A percentile compares a stretch with the other conserved stretches of the same genome.
Evolutionary conservation across 37 sponge, comb jelly and placozoan genomes (phyloP).

Genomic region (Tethya wilhelma): DNA sequence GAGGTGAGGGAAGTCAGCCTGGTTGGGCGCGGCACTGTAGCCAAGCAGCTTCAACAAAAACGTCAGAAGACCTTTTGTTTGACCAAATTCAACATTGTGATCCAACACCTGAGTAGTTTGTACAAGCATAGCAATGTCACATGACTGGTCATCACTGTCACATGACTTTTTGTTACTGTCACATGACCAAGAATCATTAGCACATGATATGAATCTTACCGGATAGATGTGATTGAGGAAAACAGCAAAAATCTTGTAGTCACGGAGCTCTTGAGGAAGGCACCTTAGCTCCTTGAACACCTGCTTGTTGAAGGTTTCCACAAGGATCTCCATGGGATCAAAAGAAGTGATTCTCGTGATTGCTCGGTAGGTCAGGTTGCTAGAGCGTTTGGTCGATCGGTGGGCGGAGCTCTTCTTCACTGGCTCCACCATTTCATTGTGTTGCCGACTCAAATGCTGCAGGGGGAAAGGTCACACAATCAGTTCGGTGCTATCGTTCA

Average conservation of each 20-base stretch:
- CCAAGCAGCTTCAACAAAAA: conserved; percentile 38
- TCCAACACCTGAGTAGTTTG: conserved; percentile 34
- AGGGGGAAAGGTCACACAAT: too few species aligned
- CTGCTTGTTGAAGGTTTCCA: neutral
- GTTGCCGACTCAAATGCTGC: too few species aligned
- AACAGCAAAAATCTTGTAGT: conserved; percentile 9
- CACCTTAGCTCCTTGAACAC: conserved; percentile 3
- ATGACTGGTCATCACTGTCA: neutral
- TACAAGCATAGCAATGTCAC: neutral
- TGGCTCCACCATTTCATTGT: conserved; percentile 1
- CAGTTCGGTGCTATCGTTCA: too few species aligned
- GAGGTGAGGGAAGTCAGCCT: neutral
- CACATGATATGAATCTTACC: neutral
- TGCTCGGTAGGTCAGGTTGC: neutral
- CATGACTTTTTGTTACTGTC: conserved; percentile 2
- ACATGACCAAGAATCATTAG: neutral
- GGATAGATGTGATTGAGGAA: conserved; percentile 38
- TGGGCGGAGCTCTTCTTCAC: neutral
- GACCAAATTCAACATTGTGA: conserved; percentile 41
- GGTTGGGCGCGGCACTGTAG: conserved; percentile 22
- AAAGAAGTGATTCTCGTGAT: neutral
- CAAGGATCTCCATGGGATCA: neutral
- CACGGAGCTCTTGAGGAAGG: conserved; percentile 10
- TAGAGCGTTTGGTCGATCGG: neutral
- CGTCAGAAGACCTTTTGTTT: conserved; percentile 8